Conservation (phyloP, 2,797 vertebrate genomes). For the Phrynocephalus forsythii region DNA sequence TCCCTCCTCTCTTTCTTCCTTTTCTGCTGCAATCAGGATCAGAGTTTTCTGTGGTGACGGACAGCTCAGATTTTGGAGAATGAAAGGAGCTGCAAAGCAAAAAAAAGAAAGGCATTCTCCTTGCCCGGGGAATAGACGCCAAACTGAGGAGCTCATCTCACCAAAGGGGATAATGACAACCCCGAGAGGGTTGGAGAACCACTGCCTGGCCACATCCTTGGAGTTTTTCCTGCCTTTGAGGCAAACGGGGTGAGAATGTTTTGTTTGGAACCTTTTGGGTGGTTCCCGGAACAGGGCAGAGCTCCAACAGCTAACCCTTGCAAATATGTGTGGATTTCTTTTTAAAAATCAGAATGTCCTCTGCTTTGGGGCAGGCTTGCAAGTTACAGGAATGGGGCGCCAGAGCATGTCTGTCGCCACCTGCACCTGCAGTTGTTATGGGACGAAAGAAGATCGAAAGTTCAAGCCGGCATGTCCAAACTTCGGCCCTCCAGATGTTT, state of each 20-base stretch:
- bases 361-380: too few species aligned
- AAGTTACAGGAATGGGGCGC: too few species aligned
- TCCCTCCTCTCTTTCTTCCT: neutral
- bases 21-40: neutral
- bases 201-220: neutral
- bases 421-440: too few species aligned
- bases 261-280: too few species aligned
- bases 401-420: too few species aligned
- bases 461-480: too few species aligned
- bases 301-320: too few species aligned
- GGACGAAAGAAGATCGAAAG: too few species aligned
- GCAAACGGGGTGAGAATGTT: fast-evolving
- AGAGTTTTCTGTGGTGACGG: neutral
- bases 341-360: too few species aligned
- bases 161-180: neutral
- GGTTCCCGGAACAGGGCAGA: too few species aligned
- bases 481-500: too few species aligned
- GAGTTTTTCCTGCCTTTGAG: neutral
- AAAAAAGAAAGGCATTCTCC: constrained; percentile 1
- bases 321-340: too few species aligned
- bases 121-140: neutral
- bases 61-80: neutral
- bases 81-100: neutral
- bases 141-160: constrained; percentile 1
- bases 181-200: fast-evolving